Conservation (phyloP, 2,888 invertebrate genomes). For the Sesamia inferens region DNA sequence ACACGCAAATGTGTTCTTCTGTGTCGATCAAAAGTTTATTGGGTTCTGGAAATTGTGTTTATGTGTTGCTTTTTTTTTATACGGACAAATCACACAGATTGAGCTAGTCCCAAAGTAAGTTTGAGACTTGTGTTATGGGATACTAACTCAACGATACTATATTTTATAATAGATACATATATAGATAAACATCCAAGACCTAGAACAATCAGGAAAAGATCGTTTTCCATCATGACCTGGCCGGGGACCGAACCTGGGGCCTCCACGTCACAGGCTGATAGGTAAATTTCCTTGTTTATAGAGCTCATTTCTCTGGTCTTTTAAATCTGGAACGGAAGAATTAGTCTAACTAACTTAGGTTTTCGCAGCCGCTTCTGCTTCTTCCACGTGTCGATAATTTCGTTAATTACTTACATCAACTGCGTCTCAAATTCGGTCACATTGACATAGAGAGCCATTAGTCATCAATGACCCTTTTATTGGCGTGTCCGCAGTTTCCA, state of each 20-base stretch:
- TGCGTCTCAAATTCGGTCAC: background rate
- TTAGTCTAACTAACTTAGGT: background rate
- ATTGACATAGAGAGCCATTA: background rate
- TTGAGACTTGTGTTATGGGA: no score
- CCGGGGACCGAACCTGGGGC: no score
- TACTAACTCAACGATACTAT: no score
- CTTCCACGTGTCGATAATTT: background rate
- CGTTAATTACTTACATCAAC: background rate
- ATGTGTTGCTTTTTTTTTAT: conserved; percentile 13
- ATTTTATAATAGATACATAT: no score
- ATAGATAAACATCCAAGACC: no score
- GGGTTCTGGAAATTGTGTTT: conserved; percentile 16
- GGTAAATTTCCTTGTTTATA: no score
- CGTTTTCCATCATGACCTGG: no score
- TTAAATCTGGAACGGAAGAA: background rate
- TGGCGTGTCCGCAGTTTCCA: background rate
- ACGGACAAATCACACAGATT: no score
- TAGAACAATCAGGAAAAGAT: no score
- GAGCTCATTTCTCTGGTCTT: no score
- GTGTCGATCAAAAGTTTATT: conserved; percentile 28
- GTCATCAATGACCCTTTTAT: background rate
- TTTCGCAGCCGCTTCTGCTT: background rate
- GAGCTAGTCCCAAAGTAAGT: no score
- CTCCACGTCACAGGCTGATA: no score
- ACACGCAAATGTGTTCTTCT: conserved; percentile 39